Base-by-base conservation (phyloP, 2,797 vertebrate genomes). In the Amblyraja radiata region DNA sequence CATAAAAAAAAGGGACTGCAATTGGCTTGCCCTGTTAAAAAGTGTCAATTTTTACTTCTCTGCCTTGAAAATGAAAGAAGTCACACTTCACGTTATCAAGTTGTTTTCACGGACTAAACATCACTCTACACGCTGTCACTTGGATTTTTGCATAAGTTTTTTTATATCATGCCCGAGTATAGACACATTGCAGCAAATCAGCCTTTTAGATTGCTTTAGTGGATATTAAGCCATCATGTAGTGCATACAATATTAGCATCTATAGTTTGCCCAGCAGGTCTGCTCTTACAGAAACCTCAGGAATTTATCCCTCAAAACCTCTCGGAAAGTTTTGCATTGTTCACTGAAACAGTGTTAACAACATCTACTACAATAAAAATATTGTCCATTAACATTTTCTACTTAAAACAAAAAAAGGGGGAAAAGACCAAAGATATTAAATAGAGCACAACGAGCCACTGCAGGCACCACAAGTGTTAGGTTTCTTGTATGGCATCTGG, bases 161-260 rank as follows among this genome's bases (percentile, higher is more conserved):
- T 28, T 88, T 86, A 32, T 88, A 21, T 93, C 90, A 94, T 94
- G 93, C 93, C 84, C 21, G 21, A 88, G 93, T 73, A 92, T 63
- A 94, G 93, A 93, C 93, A 61, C 80, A 94, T 93, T 93, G 93
- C 93, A 93, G 28, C 93, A 74, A 73, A 93, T 93, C 93, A 77
- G 95, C 94, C 94, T 95, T 94, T 94, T 91, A 94, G 94, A 94
- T 94, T 93, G 94, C 95, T 95, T 95, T 95, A 95, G 95, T 95
- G 95, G 94, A 94, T 93, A 79, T 58, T 78, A 94, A 93, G 93
- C 93, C 46, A 7, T 36, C 46, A 7, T 36, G 91, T 93, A 93
- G 93, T 93, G 93, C 61, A 88, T 1, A 28, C 28, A 91, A 58
- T 93, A 71, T n/a, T 71, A 28, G 65, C 68, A 23, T 80, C 65